Evolutionary conservation across 2,797 vertebrate species (phyloP), one percentile per base, ranked within the genome.

Genomic region (Cheracebus regulus): DNA sequence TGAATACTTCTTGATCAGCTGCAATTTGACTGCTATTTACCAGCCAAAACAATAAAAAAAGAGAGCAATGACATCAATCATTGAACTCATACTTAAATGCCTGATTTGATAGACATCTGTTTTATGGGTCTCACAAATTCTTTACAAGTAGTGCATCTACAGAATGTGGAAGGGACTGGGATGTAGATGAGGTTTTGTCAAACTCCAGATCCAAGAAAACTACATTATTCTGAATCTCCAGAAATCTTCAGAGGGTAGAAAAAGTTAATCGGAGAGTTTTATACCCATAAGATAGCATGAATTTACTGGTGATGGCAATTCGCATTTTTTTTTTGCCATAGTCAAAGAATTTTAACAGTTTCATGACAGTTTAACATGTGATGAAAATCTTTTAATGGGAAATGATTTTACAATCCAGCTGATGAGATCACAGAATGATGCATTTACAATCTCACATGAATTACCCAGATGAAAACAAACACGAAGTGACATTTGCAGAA

Each of bases 351-450:
- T 93, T 96, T 96, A 97, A 92, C 67, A 3, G 2, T 94, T 67
- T 67, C 14, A 33, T 67, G 33, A 67, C 15, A n/a, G 64, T 67
- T 67, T 96, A 96, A 52, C 57, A 94, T 90, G 67, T 95, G 97
- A 96, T 95, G 95, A 93, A 97, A 98, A 97, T 92, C 85, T 90
- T 96, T 93, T 93, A 97, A 88, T 93, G 95, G 96, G 90, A 98
- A 97, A 52, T 72, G 58, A 98, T 97, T 93, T 94, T 93, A 93
- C 13, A 39, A 97, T 97, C 96, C 15, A 90, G 89, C 55, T 76
- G 55, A 67, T 81, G 55, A 96, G 93, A 97, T 90, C 90, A 98
- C 64, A 95, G 91, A 97, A 85, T 61, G 94, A 96, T 98, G 97
- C 79, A 93, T 96, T 98, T 96, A 98, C 92, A 91, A 96, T 97